Evolutionary conservation across 2,113 vertebrate species (phyloP).

Genomic region (Melanerpes aurifrons): DNA sequence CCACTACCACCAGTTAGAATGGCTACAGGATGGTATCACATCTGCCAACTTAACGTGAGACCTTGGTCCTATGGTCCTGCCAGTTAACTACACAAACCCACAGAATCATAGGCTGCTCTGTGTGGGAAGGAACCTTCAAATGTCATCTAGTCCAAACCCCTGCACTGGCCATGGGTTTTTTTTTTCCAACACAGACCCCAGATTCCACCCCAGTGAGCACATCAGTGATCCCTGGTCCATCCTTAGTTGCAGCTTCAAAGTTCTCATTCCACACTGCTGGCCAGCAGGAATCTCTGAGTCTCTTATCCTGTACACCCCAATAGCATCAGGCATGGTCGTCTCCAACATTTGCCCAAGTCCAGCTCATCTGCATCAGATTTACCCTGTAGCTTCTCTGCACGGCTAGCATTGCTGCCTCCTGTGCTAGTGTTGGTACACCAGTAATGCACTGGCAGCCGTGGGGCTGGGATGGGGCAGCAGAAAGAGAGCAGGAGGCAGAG

Average conservation of each 20-base stretch:
- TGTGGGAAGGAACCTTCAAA: too few relatives aligned
- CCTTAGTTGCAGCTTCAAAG: neutral
- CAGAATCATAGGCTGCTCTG: too few relatives aligned
- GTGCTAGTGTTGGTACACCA: neutral
- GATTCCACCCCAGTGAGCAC: neutral
- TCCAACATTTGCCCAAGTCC: neutral
- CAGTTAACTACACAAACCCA: neutral
- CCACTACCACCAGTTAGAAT: neutral
- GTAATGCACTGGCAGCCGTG: neutral
- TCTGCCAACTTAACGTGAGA: neutral
- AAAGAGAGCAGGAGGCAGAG: neutral
- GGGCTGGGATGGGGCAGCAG: neutral
- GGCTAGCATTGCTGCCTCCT: neutral
- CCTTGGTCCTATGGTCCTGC: neutral
- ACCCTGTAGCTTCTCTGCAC: neutral
- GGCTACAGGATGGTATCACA: neutral
- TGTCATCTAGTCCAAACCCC: too few relatives aligned
- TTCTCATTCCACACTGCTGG: neutral
- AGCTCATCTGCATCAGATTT: neutral
- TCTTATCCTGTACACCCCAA: too few relatives aligned
- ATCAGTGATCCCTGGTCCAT: neutral
- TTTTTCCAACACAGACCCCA: neutral
- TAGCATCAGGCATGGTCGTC: neutral
- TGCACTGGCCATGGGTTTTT: accelerated
- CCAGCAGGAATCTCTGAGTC: too few relatives aligned